These are phyloP conservation scores for Numida meleagris DNA, from an alignment of 2,113 vertebrate species.

Conservation along the genomic window DNA sequence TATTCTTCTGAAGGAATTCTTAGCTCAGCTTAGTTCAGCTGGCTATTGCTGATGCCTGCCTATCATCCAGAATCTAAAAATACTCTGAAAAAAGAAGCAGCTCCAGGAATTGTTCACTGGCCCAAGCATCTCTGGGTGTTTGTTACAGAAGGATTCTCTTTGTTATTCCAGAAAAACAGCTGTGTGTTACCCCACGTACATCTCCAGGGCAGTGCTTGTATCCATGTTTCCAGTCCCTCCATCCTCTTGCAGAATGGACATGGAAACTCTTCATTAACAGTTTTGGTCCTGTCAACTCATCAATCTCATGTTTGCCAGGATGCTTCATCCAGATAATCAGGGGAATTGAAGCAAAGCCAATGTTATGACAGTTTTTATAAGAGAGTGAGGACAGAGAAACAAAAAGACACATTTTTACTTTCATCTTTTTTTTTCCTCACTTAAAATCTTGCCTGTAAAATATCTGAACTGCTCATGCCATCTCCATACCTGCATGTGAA, in stretches of 20 bases:
- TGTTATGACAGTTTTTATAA: neutral
- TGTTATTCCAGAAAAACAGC: neutral
- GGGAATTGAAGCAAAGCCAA: neutral
- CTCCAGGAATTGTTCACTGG: neutral
- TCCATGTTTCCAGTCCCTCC: neutral
- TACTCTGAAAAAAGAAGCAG: neutral
- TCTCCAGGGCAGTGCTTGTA: neutral
- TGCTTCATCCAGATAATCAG: neutral
- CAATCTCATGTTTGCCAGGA: neutral
- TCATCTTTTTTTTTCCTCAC: neutral
- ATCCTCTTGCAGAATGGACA: neutral
- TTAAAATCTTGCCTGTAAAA: neutral
- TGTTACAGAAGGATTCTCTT: neutral
- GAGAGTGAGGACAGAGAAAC: neutral
- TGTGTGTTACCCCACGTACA: neutral
- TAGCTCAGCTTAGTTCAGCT: neutral
- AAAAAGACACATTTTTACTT: neutral
- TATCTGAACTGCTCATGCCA: neutral
- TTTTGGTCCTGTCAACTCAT: neutral
- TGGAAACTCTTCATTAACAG: neutral
- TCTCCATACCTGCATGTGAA: fast-evolving
- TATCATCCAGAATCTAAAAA: slow-evolving; percentile 7
- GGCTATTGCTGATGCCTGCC: neutral
- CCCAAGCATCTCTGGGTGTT: neutral
- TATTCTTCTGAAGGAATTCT: neutral